Conservation (phyloP, 2,888 invertebrate species). For the Melangyna quadrimaculata region DNA sequence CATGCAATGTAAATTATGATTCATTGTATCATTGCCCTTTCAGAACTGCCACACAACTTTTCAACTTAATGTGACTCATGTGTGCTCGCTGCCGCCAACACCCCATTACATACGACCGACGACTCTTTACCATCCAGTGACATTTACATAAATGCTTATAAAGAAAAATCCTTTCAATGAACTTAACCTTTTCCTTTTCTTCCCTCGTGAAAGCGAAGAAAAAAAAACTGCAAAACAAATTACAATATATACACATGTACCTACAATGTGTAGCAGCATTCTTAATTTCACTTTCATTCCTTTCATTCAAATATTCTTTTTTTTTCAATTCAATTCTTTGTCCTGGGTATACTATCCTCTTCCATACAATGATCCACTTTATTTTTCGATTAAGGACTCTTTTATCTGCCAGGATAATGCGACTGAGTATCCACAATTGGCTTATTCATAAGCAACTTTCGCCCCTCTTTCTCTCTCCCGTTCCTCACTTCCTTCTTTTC, state of each 20-base stretch:
- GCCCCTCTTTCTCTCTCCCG: neutral
- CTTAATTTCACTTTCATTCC: constrained; percentile 42
- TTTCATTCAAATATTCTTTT: constrained; percentile 5
- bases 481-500: constrained; percentile 13
- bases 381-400: constrained; percentile 67
- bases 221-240: constrained; percentile 3
- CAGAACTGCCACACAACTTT: neutral
- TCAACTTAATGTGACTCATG: constrained; percentile 7
- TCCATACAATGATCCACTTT: constrained; percentile 50
- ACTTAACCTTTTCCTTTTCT: constrained; percentile 1
- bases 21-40: constrained; percentile 17
- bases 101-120: neutral
- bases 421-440: constrained; percentile 65
- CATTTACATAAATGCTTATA: constrained; percentile 15
- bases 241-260: no score
- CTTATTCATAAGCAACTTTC: constrained; percentile 67
- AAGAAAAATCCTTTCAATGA: constrained; percentile 13
- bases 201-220: neutral
- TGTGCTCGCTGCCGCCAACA: neutral
- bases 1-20: constrained; percentile 36
- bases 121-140: neutral
- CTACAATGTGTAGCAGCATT: neutral
- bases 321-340: constrained; percentile 21
- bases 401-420: constrained; percentile 50
- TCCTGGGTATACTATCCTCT: neutral